Evolutionary conservation across 2,113 vertebrate species (phyloP).

Genomic region (Seriola rivoliana): DNA sequence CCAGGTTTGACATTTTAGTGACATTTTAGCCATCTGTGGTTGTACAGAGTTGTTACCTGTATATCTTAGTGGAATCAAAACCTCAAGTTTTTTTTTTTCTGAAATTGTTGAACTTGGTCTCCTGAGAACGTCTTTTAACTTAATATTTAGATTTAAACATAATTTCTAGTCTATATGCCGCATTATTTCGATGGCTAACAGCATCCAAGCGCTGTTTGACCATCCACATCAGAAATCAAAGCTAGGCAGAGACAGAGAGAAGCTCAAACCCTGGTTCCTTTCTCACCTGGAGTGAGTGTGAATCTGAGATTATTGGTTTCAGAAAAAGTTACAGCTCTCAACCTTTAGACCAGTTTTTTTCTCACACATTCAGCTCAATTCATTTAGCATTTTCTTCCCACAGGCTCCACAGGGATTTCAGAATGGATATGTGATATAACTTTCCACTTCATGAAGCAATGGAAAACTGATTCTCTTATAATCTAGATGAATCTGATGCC

Average conservation of each 20-base stretch:
- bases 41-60: conserved; percentile 3
- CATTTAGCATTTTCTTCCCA: not conserved
- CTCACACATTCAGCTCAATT: not conserved
- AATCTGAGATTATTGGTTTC: no score
- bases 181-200: not conserved
- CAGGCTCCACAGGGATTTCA: not conserved
- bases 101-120: conserved; percentile 2
- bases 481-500: not conserved
- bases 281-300: not conserved
- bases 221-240: not conserved
- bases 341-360: not conserved
- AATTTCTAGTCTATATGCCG: not conserved
- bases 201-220: not conserved
- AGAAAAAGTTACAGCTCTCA: not conserved
- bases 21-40: conserved; percentile 7
- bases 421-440: not conserved
- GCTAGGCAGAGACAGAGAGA: not conserved
- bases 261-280: not conserved
- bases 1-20: not conserved
- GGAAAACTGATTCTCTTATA: not conserved
- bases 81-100: conserved; percentile 8
- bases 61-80: conserved; percentile 7
- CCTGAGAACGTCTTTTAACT: no score
- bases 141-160: not conserved
- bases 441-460: not conserved